phyloP scores from a whole-genome alignment of 2,888 invertebrate species.

The Cantharis lateralis region DNA sequence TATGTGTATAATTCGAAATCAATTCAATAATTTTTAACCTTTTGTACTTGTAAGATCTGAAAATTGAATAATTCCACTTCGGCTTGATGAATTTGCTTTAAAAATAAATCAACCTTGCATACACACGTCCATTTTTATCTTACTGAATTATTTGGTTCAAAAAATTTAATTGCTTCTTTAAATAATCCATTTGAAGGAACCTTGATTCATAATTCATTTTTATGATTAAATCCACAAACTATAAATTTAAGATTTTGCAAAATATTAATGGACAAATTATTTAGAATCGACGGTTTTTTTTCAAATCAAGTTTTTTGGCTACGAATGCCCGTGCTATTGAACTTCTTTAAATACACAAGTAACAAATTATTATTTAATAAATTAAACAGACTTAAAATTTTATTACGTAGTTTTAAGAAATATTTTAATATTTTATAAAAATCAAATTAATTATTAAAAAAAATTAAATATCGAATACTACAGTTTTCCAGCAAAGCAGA shows the following conservation, averaged over 20 bases:
- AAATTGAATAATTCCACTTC: not conserved
- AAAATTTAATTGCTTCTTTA: not conserved
- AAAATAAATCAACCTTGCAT: not conserved
- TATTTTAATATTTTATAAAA: not conserved
- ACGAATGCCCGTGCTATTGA: not conserved
- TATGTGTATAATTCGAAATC: too few relatives aligned
- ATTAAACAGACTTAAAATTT: not conserved
- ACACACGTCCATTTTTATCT: not conserved
- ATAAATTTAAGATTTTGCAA: not conserved
- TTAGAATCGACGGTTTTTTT: not conserved
- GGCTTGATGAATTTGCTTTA: not conserved
- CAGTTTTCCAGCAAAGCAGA: too few relatives aligned
- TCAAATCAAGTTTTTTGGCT: not conserved
- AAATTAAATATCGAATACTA: too few relatives aligned
- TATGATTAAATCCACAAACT: not conserved
- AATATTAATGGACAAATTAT: not conserved
- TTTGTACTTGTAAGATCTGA: not conserved
- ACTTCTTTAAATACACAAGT: not conserved
- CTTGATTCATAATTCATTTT: not conserved
- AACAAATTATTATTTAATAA: not conserved
- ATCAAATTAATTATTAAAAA: too few relatives aligned
- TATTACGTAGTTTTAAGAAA: not conserved
- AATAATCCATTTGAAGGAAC: not conserved
- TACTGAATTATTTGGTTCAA: not conserved
- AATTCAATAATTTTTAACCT: not conserved